Evolutionary conservation across 2,797 vertebrate species (phyloP).

Genomic region (Enteromius unitaeniatus): DNA sequence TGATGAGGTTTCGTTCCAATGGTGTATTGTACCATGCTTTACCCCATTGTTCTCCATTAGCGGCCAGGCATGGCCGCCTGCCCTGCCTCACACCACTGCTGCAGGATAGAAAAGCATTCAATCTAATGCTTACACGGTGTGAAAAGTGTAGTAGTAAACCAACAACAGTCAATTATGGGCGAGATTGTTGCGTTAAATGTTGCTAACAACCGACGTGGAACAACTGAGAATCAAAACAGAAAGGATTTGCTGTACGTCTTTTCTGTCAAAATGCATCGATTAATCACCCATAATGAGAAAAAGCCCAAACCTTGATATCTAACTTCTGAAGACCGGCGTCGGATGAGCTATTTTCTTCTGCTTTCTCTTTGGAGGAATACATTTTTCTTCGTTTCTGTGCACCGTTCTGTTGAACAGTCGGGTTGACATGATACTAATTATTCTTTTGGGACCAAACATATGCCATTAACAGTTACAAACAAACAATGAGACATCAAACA

Average conservation of each 20-base stretch:
- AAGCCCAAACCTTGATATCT: constrained; percentile 63
- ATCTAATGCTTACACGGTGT: constrained; percentile 31
- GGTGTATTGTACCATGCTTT: constrained; percentile 60
- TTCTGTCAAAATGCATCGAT: constrained; percentile 28
- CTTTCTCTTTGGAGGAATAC: constrained; percentile 63
- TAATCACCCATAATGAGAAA: constrained; percentile 46
- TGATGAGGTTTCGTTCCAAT: constrained; percentile 30
- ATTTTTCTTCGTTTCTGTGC: constrained; percentile 65
- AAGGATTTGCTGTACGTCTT: not conserved
- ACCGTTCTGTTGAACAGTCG: constrained; percentile 64
- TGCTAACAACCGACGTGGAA: not conserved
- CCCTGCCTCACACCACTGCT: constrained; percentile 59
- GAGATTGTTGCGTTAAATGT: not conserved
- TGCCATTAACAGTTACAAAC: constrained; percentile 59
- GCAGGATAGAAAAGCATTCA: constrained; percentile 31
- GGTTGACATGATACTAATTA: constrained; percentile 60
- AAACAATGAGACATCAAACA: constrained; percentile 50
- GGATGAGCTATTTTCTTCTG: constrained; percentile 60
- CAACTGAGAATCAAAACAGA: constrained; percentile 3
- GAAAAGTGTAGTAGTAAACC: constrained; percentile 47
- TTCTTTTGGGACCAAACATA: constrained; percentile 57
- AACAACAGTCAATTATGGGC: constrained; percentile 10
- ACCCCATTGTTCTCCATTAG: constrained; percentile 66
- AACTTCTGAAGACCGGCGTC: constrained; percentile 64
- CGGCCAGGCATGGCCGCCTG: constrained; percentile 62